Conservation (phyloP, 2,797 vertebrate genomes). For the Erethizon dorsatum region DNA sequence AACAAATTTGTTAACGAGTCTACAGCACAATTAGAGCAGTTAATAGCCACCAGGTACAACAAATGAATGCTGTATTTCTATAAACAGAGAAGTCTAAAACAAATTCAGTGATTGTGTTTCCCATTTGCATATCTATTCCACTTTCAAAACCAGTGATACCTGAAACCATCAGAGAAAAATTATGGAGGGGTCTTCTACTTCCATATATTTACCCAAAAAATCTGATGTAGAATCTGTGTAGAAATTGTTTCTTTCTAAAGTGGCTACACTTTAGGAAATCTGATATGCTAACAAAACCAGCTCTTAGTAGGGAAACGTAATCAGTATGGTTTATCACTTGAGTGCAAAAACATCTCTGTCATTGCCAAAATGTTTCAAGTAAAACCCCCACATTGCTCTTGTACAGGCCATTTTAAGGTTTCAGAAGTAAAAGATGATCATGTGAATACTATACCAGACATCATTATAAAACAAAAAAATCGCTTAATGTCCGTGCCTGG, state of each 20-base stretch:
- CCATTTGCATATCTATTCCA: neutral
- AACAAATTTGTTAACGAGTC: slow-evolving; percentile 77
- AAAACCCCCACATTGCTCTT: neutral
- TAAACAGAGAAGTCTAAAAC: slow-evolving; percentile 59
- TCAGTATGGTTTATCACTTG: slow-evolving; percentile 48
- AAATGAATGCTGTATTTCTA: slow-evolving; percentile 69
- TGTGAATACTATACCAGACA: neutral
- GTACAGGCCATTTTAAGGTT: neutral
- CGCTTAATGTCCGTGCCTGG: neutral
- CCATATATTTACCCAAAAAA: slow-evolving; percentile 29
- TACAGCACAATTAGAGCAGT: slow-evolving; percentile 75
- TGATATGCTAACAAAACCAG: slow-evolving; percentile 70
- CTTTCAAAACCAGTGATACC: neutral
- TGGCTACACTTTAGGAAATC: slow-evolving; percentile 73
- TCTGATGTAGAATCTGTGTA: slow-evolving; percentile 59
- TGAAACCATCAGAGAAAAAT: slow-evolving; percentile 62
- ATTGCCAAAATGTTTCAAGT: slow-evolving; percentile 61
- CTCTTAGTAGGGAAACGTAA: slow-evolving; percentile 34
- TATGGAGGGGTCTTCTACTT: slow-evolving; percentile 62
- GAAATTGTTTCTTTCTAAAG: slow-evolving; percentile 69
- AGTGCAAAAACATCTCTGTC: neutral
- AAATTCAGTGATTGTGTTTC: neutral
- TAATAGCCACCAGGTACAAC: slow-evolving; percentile 76
- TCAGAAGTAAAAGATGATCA: slow-evolving; percentile 35
- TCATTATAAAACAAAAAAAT: neutral